Conservation (phyloP, 2,888 invertebrate genomes). For the Troides oblongomaculatus region DNA sequence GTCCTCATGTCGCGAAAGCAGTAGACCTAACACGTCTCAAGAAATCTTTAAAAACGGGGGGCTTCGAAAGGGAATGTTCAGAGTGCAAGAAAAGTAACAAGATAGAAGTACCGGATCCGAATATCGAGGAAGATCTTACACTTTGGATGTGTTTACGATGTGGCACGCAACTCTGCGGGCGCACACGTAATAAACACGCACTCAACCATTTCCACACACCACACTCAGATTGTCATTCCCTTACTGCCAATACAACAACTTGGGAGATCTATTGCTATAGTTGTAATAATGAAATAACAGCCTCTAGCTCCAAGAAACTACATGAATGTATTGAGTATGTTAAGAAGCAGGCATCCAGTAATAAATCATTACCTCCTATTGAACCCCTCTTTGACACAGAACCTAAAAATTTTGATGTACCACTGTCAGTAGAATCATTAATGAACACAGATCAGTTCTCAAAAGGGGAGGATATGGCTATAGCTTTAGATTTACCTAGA, state of each 20-base stretch:
- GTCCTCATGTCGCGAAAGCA: constrained; percentile 85
- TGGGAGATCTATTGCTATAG: constrained; percentile 90
- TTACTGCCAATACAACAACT: constrained; percentile 85
- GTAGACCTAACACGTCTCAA: constrained; percentile 82
- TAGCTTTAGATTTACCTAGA: constrained; percentile 68
- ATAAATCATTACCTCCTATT: constrained; percentile 61
- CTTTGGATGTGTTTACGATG: constrained; percentile 92
- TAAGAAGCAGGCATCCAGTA: constrained; percentile 76
- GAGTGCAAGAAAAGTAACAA: constrained; percentile 78
- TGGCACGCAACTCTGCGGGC: constrained; percentile 88
- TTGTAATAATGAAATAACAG: constrained; percentile 85
- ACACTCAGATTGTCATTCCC: constrained; percentile 86
- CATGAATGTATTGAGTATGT: constrained; percentile 87
- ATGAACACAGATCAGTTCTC: constrained; percentile 48
- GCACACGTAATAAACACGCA: constrained; percentile 84
- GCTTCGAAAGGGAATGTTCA: constrained; percentile 78
- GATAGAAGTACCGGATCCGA: constrained; percentile 63
- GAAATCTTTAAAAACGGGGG: constrained; percentile 76
- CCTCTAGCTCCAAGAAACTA: constrained; percentile 82
- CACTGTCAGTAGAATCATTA: constrained; percentile 45
- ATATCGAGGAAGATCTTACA: constrained; percentile 74
- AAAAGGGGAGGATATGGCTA: constrained; percentile 64
- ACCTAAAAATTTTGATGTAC: constrained; percentile 42
- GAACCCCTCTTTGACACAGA: constrained; percentile 43
- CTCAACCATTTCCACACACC: constrained; percentile 86